phyloP scores from a whole-genome alignment of 1,140 invertebrate genomes.

The Cotesia typhae region DNA sequence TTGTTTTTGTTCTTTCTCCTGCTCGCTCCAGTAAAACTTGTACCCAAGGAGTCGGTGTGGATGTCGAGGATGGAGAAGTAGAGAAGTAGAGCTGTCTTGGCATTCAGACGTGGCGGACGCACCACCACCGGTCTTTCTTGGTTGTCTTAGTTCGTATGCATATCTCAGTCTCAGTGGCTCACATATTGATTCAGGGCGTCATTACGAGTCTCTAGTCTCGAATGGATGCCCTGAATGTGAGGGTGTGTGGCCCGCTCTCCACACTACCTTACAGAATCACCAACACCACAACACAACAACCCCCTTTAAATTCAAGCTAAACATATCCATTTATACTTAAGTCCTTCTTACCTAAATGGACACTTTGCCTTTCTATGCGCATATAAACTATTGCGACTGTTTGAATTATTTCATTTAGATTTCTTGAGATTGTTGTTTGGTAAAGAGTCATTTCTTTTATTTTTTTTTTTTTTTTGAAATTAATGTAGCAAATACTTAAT shows the following conservation, averaged over 20 bases:
- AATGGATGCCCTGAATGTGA: too few species aligned
- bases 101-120: slow-evolving; percentile 32
- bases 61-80: too few species aligned
- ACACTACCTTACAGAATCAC: background rate
- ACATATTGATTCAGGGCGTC: slow-evolving; percentile 49
- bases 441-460: too few species aligned
- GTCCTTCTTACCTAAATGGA: too few species aligned
- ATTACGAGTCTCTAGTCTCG: slow-evolving; percentile 44
- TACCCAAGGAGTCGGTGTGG: background rate
- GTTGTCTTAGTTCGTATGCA: slow-evolving; percentile 50
- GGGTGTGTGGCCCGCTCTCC: slow-evolving; percentile 17
- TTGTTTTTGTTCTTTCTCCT: slow-evolving; percentile 23
- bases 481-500: too few species aligned
- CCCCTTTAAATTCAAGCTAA: too few species aligned
- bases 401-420: too few species aligned
- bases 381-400: too few species aligned
- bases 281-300: slow-evolving; percentile 4
- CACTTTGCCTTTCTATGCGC: too few species aligned
- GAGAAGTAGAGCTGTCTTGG: background rate
- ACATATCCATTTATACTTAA: too few species aligned
- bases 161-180: slow-evolving; percentile 49
- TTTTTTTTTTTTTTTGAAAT: too few species aligned
- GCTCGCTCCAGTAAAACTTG: slow-evolving; percentile 1
- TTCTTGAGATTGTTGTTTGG: too few species aligned
- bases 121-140: slow-evolving; percentile 34